phyloP scores from a whole-genome alignment of 2,113 vertebrate genomes.

The Scomber colias region DNA sequence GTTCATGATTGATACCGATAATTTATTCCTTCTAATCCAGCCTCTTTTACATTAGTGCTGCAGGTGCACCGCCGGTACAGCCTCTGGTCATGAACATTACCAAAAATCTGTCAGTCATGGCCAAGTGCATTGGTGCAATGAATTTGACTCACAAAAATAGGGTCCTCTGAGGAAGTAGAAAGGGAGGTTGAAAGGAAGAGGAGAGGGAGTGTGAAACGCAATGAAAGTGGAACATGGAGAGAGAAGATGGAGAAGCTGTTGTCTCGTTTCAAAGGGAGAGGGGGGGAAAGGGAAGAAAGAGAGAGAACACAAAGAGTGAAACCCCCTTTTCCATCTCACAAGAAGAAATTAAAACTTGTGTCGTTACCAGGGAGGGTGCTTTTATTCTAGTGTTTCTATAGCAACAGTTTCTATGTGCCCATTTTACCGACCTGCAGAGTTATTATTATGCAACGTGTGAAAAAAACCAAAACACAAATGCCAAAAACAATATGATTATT shows the following conservation, averaged over 20 bases:
- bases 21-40: slow-evolving; percentile 59
- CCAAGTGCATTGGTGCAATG: slow-evolving; percentile 48
- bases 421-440: slow-evolving; percentile 74
- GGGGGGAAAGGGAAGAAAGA: slow-evolving; percentile 1
- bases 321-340: slow-evolving; percentile 61
- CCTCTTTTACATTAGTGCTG: slow-evolving; percentile 51
- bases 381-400: slow-evolving; percentile 81
- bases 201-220: slow-evolving; percentile 44
- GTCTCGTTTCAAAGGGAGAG: slow-evolving; percentile 60
- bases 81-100: slow-evolving; percentile 61
- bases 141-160: slow-evolving; percentile 57
- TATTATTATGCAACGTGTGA: slow-evolving; percentile 72
- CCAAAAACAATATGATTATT: slow-evolving; percentile 63
- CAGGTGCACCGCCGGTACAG: slow-evolving; percentile 49
- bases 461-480: slow-evolving; percentile 37
- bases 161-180: slow-evolving; percentile 47
- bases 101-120: slow-evolving; percentile 58
- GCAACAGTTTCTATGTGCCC: slow-evolving; percentile 78
- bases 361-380: slow-evolving; percentile 78
- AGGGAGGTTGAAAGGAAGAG: slow-evolving; percentile 44
- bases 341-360: slow-evolving; percentile 78
- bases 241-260: slow-evolving; percentile 46
- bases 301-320: slow-evolving; percentile 60
- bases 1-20: slow-evolving; percentile 58
- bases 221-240: slow-evolving; percentile 62